Conservation (phyloP, 2,888 invertebrate genomes). For the Nemurella pictetii region DNA sequence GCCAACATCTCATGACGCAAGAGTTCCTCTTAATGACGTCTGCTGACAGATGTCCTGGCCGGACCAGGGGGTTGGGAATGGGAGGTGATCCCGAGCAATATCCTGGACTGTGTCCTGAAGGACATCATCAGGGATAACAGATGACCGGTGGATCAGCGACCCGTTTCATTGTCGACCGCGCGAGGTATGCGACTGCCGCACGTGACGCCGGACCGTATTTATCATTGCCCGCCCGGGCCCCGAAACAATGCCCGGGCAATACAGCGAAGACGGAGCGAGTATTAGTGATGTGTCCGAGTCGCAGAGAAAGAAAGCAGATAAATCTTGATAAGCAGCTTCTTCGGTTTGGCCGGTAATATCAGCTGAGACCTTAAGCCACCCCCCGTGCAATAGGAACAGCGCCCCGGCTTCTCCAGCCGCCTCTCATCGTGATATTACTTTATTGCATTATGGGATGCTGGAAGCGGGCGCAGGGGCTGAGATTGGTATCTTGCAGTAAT, state of each 20-base stretch:
- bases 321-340: slow-evolving; percentile 15
- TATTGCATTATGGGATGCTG: not conserved
- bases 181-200: slow-evolving; percentile 3
- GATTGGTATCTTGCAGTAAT: not conserved
- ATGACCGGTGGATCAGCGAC: slow-evolving; percentile 25
- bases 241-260: slow-evolving; percentile 25
- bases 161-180: slow-evolving; percentile 7
- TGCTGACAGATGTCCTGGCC: not conserved
- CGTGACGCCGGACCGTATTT: not conserved
- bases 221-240: not conserved
- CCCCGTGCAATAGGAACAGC: not conserved
- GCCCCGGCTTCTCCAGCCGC: too few relatives aligned
- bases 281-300: slow-evolving; percentile 10
- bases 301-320: not conserved
- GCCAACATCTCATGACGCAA: not conserved
- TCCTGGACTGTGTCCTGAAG: slow-evolving; percentile 15
- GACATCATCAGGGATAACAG: slow-evolving; percentile 24
- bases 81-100: slow-evolving; percentile 22
- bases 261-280: slow-evolving; percentile 8
- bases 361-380: not conserved
- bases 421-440: slow-evolving; percentile 9
- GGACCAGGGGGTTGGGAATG: not conserved
- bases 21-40: not conserved
- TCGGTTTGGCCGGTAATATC: not conserved
- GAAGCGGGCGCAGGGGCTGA: not conserved